Evolutionary conservation across 2,888 invertebrate species (phyloP).

Genomic region (Leptopilina drosophilae): DNA sequence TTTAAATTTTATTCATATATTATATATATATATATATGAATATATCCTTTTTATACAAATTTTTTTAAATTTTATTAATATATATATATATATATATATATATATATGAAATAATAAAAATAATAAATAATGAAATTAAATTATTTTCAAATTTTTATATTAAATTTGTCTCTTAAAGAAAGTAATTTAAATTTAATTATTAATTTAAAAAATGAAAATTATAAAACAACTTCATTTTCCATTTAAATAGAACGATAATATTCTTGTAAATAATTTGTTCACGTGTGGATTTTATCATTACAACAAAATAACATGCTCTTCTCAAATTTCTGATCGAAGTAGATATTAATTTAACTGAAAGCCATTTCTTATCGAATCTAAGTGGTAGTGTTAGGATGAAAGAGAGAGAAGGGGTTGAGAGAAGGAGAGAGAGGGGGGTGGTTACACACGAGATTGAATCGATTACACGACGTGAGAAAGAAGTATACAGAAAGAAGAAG

Average conservation of each 20-base stretch:
- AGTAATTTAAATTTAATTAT: too few relatives aligned
- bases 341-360: slow-evolving; percentile 30
- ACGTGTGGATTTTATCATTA: slow-evolving; percentile 31
- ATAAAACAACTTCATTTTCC: not conserved
- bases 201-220: too few relatives aligned
- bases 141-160: too few relatives aligned
- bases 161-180: too few relatives aligned
- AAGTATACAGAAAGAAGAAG: not conserved
- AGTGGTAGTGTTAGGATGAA: slow-evolving; percentile 21
- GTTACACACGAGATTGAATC: slow-evolving; percentile 32
- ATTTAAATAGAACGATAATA: not conserved
- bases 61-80: too few relatives aligned
- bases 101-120: too few relatives aligned
- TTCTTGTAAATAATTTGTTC: not conserved
- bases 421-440: not conserved
- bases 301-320: slow-evolving; percentile 18
- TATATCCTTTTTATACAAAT: too few relatives aligned
- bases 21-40: too few relatives aligned
- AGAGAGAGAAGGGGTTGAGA: not conserved
- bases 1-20: too few relatives aligned
- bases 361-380: slow-evolving; percentile 3
- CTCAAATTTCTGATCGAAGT: slow-evolving; percentile 29
- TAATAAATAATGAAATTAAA: too few relatives aligned
- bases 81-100: too few relatives aligned
- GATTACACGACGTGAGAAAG: slow-evolving; percentile 21